Conservation (phyloP, 1,140 invertebrate genomes). For the Drosophila sechellia region DNA sequence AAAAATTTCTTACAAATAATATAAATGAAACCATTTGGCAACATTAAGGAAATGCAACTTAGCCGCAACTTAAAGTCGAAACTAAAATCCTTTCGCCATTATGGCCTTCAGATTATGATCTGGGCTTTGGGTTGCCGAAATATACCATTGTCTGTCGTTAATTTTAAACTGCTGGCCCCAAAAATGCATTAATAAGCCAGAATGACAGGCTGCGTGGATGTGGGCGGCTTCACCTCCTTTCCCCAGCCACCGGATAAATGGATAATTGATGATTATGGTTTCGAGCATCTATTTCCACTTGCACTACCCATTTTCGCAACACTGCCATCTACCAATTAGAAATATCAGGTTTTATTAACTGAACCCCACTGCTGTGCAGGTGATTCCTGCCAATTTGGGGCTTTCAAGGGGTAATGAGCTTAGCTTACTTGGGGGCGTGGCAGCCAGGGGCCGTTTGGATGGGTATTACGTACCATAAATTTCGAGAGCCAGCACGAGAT, state of each 20-base stretch:
- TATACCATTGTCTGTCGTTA: neutral
- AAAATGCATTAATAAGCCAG: constrained; percentile 25
- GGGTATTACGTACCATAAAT: constrained; percentile 7
- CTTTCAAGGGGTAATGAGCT: constrained; percentile 28
- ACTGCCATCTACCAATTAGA: constrained; percentile 26
- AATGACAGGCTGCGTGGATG: neutral
- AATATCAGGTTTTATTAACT: constrained; percentile 37
- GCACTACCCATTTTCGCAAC: no score
- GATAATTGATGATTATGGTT: constrained; percentile 43
- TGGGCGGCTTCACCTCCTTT: neutral
- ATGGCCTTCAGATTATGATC: neutral
- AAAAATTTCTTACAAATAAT: no score
- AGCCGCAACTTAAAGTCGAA: no score
- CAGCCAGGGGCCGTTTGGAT: neutral
- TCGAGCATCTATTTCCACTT: neutral
- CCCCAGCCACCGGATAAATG: constrained; percentile 2
- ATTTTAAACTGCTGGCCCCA: constrained; percentile 7
- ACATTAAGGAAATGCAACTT: neutral
- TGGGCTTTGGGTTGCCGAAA: neutral
- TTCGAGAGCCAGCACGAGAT: constrained; percentile 1
- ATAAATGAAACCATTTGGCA: no score
- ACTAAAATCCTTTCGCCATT: neutral
- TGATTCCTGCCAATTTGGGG: constrained; percentile 12
- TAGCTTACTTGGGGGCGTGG: constrained; percentile 1
- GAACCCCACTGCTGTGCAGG: constrained; percentile 1